Conservation (phyloP, 2,113 vertebrate genomes). For the Chloroceryle aenea region DNA sequence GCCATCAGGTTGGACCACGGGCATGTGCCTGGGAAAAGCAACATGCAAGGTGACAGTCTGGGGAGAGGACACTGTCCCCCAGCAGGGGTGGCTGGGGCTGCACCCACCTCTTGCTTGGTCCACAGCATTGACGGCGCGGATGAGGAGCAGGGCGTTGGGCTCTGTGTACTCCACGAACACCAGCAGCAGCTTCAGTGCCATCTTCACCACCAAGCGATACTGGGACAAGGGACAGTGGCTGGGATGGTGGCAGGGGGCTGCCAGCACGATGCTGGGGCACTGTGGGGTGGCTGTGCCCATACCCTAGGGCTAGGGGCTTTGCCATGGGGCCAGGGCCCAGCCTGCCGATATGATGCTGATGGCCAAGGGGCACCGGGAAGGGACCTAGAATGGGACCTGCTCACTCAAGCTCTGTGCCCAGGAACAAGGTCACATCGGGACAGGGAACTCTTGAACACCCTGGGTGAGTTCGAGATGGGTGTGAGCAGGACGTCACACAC, state of each 20-base stretch:
- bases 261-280: fast-evolving
- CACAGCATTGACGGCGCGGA: conserved; percentile 83
- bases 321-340: background rate
- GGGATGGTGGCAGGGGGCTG: background rate
- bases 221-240: conserved; percentile 29
- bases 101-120: conserved; percentile 83
- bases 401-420: background rate
- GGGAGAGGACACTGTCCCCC: background rate
- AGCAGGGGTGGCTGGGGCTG: background rate
- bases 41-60: fast-evolving
- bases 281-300: background rate
- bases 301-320: background rate
- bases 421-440: background rate
- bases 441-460: background rate
- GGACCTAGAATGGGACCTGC: background rate
- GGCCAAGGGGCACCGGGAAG: background rate
- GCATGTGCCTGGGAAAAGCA: conserved; percentile 68
- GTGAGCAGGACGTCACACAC: background rate
- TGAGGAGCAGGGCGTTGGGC: conserved; percentile 86
- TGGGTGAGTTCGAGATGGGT: background rate
- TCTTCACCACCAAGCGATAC: conserved; percentile 96
- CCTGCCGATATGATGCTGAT: background rate
- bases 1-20: conserved; percentile 87
- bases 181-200: conserved; percentile 92
- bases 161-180: conserved; percentile 95